phyloP scores from a whole-genome alignment of 2,113 vertebrate species.

The Hoplias malabaricus region DNA sequence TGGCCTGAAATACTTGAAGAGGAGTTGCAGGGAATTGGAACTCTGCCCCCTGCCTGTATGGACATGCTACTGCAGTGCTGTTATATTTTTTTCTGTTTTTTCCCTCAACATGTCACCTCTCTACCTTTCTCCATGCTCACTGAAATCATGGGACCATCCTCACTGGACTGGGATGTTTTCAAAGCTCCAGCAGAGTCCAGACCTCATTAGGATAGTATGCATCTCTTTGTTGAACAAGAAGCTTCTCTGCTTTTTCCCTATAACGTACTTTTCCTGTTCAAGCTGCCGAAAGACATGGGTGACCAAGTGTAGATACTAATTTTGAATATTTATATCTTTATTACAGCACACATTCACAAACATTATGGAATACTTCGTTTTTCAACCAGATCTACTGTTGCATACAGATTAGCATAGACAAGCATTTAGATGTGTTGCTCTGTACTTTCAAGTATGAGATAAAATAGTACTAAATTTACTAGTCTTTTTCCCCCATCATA shows the following conservation, averaged over 20 bases:
- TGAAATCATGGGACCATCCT: background rate
- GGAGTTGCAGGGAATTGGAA: slow-evolving; percentile 14
- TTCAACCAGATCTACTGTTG: background rate
- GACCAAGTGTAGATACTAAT: slow-evolving; percentile 8
- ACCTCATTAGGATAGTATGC: background rate
- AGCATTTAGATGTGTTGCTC: background rate
- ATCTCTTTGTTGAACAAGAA: background rate
- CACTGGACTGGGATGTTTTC: background rate
- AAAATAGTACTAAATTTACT: too few species aligned
- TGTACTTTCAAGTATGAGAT: background rate
- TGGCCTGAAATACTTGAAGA: slow-evolving; percentile 59
- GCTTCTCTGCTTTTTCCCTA: slow-evolving; percentile 65
- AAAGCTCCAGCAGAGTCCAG: background rate
- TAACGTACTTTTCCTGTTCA: slow-evolving; percentile 47
- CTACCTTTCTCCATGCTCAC: background rate
- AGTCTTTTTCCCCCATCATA: too few species aligned
- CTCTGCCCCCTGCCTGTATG: slow-evolving; percentile 35
- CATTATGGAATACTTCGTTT: background rate
- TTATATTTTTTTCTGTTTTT: background rate
- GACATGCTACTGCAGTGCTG: slow-evolving; percentile 35
- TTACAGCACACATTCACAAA: slow-evolving; percentile 31
- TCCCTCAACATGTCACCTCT: background rate
- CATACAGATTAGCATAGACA: background rate
- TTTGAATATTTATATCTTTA: slow-evolving; percentile 6
- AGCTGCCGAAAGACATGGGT: background rate